phyloP scores from a whole-genome alignment of 2,888 invertebrate species.

The Villa cingulata region DNA sequence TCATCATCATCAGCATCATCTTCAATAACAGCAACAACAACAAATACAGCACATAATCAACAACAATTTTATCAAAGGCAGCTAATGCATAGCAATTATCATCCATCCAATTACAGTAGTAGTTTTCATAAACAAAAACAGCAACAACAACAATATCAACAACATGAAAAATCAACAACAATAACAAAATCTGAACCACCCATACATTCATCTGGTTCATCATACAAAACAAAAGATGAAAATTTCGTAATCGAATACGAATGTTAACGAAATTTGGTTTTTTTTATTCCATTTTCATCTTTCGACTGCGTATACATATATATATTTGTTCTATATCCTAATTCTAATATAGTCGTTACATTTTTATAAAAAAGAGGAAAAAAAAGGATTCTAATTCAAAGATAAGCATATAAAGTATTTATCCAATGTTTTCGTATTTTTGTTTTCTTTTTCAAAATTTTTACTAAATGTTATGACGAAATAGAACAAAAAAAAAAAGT shows the following conservation, averaged over 20 bases:
- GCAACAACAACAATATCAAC: slow-evolving; percentile 1
- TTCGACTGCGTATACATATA: too few relatives aligned
- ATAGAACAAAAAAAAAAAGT: too few relatives aligned
- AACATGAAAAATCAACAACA: slow-evolving; percentile 3
- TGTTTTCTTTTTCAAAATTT: too few relatives aligned
- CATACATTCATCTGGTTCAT: too few relatives aligned
- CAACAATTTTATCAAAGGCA: slow-evolving; percentile 5
- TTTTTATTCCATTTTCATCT: background rate
- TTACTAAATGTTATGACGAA: too few relatives aligned
- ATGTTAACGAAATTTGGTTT: slow-evolving; percentile 3
- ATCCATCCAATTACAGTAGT: slow-evolving; percentile 3
- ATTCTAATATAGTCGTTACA: too few relatives aligned
- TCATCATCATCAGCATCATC: slow-evolving; percentile 5
- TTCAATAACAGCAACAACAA: slow-evolving; percentile 11
- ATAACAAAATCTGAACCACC: too few relatives aligned
- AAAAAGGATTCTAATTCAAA: too few relatives aligned
- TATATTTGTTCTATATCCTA: too few relatives aligned
- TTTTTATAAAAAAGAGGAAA: too few relatives aligned
- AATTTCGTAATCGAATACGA: slow-evolving; percentile 10
- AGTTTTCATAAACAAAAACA: slow-evolving; percentile 9
- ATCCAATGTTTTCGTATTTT: too few relatives aligned
- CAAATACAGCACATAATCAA: slow-evolving; percentile 9
- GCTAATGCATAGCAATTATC: slow-evolving; percentile 8
- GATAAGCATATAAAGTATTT: too few relatives aligned
- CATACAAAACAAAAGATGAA: background rate